Evolutionary conservation across 30 jellyfish, hydroid and myxozoan species (phyloP), one percentile per base, ranked within the genome.

Genomic region (Aurelia aurita): DNA sequence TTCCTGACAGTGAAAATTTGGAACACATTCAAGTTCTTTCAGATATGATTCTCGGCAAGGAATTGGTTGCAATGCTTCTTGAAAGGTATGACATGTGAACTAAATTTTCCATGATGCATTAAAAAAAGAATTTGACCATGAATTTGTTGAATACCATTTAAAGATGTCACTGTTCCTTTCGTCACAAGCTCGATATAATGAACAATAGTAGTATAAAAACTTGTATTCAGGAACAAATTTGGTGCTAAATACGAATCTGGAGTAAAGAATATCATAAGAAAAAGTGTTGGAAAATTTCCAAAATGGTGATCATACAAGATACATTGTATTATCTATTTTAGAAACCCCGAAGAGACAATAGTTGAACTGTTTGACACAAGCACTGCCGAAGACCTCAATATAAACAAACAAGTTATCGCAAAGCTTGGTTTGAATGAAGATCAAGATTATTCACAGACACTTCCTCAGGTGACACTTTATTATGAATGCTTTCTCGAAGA

Each of bases 1-100:
- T 91, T 21, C 94, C 96, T 1, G 96, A 85, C 0, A 67, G 91
- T 46, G 89, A 78, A 60, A 73, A 85, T 68, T 57, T 90, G 19
- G 96, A 91, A 25, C 59, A 62, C 49, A 49, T 91, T 34, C 94
- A 72, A 54, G 86, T 65, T 39, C 76, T 91, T 11, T 61, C 91
- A 35, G 98, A 79, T 8, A 46, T 61, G 72, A 73, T 77, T 19
- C 78, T 83, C 57, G 95, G 97, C 59, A 70, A 76, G 49, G 86
- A 77, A 49, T 69, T 54, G 29, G 85, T 83, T 54, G 97, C 96
- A 0, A 46, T 21, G 28, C 25, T 84, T 5, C 39, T 65, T 12
- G 97, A 76, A 23, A 58, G 96, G 97, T 87, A 61, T 22, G 66
- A 16, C 59, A 8, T 47, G n/a, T n/a, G n/a, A n/a, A n/a, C n/a